Conservation (phyloP, 1,140 invertebrate species). For the Papilio helenus region DNA sequence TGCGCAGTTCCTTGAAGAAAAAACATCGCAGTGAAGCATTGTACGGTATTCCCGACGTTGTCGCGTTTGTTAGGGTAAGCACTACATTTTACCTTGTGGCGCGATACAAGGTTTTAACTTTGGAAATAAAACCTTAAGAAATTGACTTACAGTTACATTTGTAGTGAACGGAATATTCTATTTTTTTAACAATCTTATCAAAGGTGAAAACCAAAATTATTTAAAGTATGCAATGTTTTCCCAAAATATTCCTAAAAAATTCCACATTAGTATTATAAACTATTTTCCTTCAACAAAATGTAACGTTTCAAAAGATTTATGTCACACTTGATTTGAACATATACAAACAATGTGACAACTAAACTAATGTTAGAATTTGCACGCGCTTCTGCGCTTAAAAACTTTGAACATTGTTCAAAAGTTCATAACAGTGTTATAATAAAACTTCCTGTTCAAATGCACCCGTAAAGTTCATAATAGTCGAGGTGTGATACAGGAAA, state of each 20-base stretch:
- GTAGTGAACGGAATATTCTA: background rate
- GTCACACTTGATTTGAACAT: background rate
- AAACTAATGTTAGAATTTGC: conserved; percentile 27
- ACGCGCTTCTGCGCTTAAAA: conserved; percentile 20
- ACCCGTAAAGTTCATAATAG: conserved; percentile 32
- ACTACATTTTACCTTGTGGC: conserved; percentile 52
- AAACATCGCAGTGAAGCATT: conserved; percentile 55
- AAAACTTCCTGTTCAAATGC: conserved; percentile 34
- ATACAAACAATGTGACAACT: conserved; percentile 15
- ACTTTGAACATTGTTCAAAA: conserved; percentile 36
- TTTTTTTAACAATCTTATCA: background rate
- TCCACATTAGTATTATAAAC: background rate
- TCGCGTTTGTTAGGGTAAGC: conserved; percentile 63
- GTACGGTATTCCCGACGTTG: conserved; percentile 49
- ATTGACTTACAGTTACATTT: conserved; percentile 35
- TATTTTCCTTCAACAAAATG: background rate
- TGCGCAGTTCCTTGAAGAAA: conserved; percentile 54
- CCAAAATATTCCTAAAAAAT: no score
- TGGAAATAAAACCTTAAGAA: conserved; percentile 20
- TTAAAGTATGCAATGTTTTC: no score
- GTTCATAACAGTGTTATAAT: conserved; percentile 35
- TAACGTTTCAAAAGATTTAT: background rate
- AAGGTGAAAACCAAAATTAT: no score
- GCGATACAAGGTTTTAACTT: background rate
- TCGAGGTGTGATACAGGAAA: conserved; percentile 30